phyloP scores from a whole-genome alignment of 2,888 invertebrate genomes.

The Tineola bisselliella region DNA sequence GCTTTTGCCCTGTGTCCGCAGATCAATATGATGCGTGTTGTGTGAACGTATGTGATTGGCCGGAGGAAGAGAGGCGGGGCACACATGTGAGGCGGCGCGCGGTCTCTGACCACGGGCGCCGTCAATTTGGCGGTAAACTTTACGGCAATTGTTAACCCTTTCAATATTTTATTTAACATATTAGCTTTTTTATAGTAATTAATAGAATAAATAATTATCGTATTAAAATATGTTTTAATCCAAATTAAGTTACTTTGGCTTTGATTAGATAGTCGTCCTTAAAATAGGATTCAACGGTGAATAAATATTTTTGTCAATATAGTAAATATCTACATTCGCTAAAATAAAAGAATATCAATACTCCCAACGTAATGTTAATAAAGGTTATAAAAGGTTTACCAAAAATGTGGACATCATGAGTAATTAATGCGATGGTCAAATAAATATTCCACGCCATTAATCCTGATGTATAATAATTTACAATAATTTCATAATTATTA shows the following conservation, averaged over 20 bases:
- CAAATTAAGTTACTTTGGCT: no score
- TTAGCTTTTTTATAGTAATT: neutral
- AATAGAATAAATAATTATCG: neutral
- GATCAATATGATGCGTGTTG: conserved; percentile 65
- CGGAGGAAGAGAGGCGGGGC: conserved; percentile 56
- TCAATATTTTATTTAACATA: neutral
- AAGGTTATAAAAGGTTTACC: no score
- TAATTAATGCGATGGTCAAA: no score
- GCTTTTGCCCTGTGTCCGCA: conserved; percentile 23
- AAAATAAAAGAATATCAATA: no score
- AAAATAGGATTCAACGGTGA: no score
- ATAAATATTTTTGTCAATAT: no score
- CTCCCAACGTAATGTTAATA: no score
- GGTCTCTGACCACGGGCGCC: neutral
- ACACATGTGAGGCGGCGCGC: conserved; percentile 26
- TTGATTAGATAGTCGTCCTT: no score
- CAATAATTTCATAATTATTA: conserved; percentile 37
- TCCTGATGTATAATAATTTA: neutral
- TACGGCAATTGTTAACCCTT: neutral
- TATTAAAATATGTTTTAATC: no score
- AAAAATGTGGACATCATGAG: no score
- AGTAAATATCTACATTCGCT: no score
- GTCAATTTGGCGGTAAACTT: conserved; percentile 58
- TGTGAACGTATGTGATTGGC: conserved; percentile 52
- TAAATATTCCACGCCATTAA: conserved; percentile 31